phyloP scores from a whole-genome alignment of 2,888 invertebrate species.

The Diabrotica balteata region DNA sequence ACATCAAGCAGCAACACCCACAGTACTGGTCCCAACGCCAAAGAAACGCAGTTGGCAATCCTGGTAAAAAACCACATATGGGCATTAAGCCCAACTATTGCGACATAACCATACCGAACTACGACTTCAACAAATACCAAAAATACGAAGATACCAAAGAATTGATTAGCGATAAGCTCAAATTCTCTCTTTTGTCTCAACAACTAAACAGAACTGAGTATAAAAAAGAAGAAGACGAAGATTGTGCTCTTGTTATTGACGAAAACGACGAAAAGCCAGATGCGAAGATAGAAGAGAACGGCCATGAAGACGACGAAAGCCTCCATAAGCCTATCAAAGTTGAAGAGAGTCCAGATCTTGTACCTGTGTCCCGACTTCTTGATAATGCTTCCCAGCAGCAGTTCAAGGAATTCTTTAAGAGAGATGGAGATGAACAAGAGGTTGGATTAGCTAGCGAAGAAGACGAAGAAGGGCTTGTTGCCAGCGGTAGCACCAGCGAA shows the following conservation, averaged over 20 bases:
- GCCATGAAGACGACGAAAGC: slow-evolving; percentile 40
- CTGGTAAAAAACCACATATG: slow-evolving; percentile 62
- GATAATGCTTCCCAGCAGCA: slow-evolving; percentile 74
- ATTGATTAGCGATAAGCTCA: slow-evolving; percentile 71
- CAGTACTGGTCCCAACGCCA: slow-evolving; percentile 86
- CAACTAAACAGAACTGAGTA: slow-evolving; percentile 63
- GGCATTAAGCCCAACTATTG: slow-evolving; percentile 49
- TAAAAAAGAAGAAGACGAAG: slow-evolving; percentile 67
- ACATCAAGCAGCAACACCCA: slow-evolving; percentile 93
- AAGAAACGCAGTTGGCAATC: slow-evolving; percentile 65
- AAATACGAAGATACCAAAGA: slow-evolving; percentile 51
- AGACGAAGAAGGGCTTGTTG: slow-evolving; percentile 81
- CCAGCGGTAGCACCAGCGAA: slow-evolving; percentile 79
- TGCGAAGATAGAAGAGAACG: slow-evolving; percentile 41
- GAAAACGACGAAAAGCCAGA: slow-evolving; percentile 63
- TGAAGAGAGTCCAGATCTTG: slow-evolving; percentile 72
- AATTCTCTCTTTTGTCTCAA: slow-evolving; percentile 79
- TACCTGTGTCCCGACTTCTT: slow-evolving; percentile 77
- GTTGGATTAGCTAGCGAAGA: slow-evolving; percentile 65
- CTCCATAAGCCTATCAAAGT: slow-evolving; percentile 48
- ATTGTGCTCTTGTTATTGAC: slow-evolving; percentile 71
- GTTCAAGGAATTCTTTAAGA: slow-evolving; percentile 71
- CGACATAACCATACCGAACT: slow-evolving; percentile 53
- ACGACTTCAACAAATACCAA: slow-evolving; percentile 51
- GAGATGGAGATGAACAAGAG: slow-evolving; percentile 62